Conservation (phyloP, 2,113 vertebrate species). For the Microcebus ravelobensis region DNA sequence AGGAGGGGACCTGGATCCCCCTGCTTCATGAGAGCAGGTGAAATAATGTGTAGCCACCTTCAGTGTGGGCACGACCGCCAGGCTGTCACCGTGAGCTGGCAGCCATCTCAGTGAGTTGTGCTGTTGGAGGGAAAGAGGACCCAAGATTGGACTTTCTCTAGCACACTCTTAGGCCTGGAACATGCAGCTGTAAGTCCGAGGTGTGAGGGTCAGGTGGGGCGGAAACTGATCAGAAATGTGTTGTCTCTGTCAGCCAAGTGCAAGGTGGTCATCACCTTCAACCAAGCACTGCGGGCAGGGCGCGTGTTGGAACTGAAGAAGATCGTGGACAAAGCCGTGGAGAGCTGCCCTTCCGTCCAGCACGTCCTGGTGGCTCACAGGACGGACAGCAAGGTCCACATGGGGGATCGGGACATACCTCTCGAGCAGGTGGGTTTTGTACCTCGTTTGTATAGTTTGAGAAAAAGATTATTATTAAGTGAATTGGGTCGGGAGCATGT, state of each 20-base stretch:
- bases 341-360: constrained; percentile 88
- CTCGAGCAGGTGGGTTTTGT: constrained; percentile 90
- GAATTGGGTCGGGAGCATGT: neutral
- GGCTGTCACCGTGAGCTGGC: neutral
- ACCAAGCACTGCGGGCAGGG: constrained; percentile 92
- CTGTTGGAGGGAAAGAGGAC: neutral
- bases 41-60: neutral
- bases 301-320: constrained; percentile 88
- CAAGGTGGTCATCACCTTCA: constrained; percentile 93
- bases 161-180: neutral
- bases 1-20: neutral
- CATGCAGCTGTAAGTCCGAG: neutral
- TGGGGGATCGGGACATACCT: constrained; percentile 87
- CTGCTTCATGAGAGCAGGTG: neutral
- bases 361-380: constrained; percentile 92
- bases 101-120: neutral
- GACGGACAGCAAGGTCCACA: constrained; percentile 87
- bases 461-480: neutral
- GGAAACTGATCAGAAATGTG: neutral
- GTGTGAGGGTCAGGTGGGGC: neutral
- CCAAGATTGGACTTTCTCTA: neutral
- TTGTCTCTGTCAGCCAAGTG: constrained; percentile 87
- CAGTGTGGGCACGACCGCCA: neutral
- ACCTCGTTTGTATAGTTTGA: neutral
- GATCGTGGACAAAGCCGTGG: constrained; percentile 91